A percentile compares a stretch with the other conserved stretches of the same genome.
Conservation (phyloP, 2,113 vertebrate genomes). For the Chionomys nivalis region DNA sequence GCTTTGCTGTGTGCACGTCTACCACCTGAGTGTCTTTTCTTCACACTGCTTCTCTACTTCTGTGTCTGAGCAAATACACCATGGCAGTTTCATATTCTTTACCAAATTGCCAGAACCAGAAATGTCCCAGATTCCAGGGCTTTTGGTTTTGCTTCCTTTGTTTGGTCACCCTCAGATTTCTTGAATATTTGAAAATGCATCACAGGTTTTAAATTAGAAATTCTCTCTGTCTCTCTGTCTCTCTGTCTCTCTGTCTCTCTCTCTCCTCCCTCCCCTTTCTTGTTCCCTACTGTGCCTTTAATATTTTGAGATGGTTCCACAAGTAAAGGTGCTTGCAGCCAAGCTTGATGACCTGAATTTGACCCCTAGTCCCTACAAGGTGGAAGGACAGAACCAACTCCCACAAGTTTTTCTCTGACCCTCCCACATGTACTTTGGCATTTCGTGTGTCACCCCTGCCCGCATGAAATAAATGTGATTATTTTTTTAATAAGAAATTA, state of each 20-base stretch:
- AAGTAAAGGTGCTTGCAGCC: neutral
- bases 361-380: neutral
- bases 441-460: neutral
- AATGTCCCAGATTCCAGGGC: neutral
- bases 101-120: neutral
- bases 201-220: neutral
- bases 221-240: neutral
- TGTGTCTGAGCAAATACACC: neutral
- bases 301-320: neutral
- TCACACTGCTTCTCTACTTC: neutral
- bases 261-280: neutral
- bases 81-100: neutral
- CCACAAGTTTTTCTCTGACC: neutral
- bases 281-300: neutral
- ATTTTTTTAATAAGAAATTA: neutral
- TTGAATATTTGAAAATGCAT: neutral
- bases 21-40: neutral
- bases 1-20: rapidly evolving
- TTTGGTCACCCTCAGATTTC: neutral
- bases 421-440: too few species aligned
- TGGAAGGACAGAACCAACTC: neutral
- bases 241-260: neutral
- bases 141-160: neutral
- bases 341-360: neutral
- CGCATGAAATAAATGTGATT: neutral